Conservation (phyloP, 2,113 vertebrate genomes). For the Cryptoleucopteryx plumbea region DNA sequence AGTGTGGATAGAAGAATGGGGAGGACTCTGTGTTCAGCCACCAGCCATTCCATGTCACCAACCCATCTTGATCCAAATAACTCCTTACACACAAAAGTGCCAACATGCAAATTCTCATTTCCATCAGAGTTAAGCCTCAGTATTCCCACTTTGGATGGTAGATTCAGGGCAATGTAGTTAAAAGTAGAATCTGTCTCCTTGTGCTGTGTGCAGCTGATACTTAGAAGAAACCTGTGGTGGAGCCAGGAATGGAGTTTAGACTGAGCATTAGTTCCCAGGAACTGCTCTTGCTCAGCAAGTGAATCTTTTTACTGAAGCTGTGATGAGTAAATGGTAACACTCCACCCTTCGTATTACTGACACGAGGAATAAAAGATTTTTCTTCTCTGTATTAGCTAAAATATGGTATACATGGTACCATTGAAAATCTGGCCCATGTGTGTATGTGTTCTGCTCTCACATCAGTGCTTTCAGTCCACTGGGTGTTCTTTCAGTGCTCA, state of each 20-base stretch:
- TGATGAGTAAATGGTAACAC: not conserved
- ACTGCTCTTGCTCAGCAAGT: not conserved
- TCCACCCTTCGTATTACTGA: not conserved
- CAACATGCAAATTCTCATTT: not conserved
- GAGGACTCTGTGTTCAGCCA: not conserved
- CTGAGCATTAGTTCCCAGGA: not conserved
- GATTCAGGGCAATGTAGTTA: not conserved
- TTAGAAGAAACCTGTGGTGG: not conserved
- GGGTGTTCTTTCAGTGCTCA: not conserved
- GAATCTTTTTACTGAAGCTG: not conserved
- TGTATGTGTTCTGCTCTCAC: not conserved
- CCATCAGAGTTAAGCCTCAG: not conserved
- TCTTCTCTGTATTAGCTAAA: not conserved
- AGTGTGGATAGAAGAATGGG: not conserved
- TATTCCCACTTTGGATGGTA: not conserved
- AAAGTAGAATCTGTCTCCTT: not conserved
- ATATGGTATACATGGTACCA: not conserved
- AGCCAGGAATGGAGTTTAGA: not conserved
- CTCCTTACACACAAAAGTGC: accelerated
- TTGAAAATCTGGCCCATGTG: not conserved
- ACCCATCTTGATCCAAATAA: not conserved
- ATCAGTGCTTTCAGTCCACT: not conserved
- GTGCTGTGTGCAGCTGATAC: not conserved
- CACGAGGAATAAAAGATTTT: not conserved
- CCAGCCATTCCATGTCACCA: not conserved